Evolutionary conservation across 2,888 invertebrate species (phyloP), one percentile per base, ranked within the genome.

Genomic region (Craniophora ligustri): DNA sequence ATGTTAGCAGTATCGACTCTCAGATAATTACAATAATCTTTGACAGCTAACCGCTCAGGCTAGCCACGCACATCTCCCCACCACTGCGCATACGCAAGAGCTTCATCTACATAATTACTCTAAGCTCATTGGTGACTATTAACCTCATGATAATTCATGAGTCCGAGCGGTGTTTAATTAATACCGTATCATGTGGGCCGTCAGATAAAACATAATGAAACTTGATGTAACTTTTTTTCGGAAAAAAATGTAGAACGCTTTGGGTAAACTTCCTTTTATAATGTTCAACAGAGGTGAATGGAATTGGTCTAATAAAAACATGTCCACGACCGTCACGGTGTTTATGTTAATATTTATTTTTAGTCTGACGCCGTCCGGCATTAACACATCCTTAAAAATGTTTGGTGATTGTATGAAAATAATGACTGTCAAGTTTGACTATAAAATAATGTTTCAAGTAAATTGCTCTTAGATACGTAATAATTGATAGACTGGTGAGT

Each of bases 41-140:
- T 68, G 65, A 38, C 70, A 59, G 55, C 50, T 62, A 41, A 61
- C 54, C 38, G 63, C 71, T 63, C 68, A 60, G 47, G 54, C 66
- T 38, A 40, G 39, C 57, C 58, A 68, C 64, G 64, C 67, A 64
- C 53, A 55, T 68, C 28, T 41, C 64, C 75, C 86, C 84, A 78
- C 82, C 76, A 75, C 69, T 75, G 85, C 85, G 84, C 82, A 63
- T 75, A 84, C 86, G 85, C 87, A 67, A 69, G 76, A 81, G 79
- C 78, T 85, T 88, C 90, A 92, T 93, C 92, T 92, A 91, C 92
- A 92, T 93, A 92, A 93, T 92, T 88, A 92, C 91, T 90, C 88
- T 80, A 84, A 88, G 90, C 92, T 88, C 92, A 93, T 92, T 92
- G 92, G 91, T 90, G 89, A 92, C 92, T 92, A 90, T 92, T 91